Conservation (phyloP, 1,140 invertebrate species). For the Neodiprion lecontei region DNA sequence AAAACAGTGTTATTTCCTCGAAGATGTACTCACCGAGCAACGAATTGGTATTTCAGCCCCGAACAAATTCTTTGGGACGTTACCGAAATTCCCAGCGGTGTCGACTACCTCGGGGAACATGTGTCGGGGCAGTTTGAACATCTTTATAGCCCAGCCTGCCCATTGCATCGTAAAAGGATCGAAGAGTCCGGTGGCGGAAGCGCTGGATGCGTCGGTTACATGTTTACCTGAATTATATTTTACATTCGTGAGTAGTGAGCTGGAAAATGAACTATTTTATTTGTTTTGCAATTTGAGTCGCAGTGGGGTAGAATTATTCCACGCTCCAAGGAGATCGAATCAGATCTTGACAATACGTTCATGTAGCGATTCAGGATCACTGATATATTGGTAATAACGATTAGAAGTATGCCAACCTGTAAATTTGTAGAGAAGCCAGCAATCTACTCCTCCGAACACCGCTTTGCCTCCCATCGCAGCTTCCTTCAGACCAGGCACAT, state of each 20-base stretch:
- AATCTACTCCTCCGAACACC: constrained; percentile 91
- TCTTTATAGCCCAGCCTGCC: constrained; percentile 73
- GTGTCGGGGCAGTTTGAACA: constrained; percentile 74
- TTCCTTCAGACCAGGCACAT: constrained; percentile 71
- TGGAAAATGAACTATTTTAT: no score
- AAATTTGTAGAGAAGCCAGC: constrained; percentile 89
- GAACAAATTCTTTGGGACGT: constrained; percentile 70
- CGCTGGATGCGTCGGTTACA: constrained; percentile 87
- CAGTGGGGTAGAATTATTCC: no score
- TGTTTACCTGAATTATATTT: constrained; percentile 58
- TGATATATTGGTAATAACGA: background rate
- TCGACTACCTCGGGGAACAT: constrained; percentile 85
- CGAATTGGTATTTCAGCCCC: constrained; percentile 79
- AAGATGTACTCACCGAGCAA: constrained; percentile 70
- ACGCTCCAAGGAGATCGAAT: no score
- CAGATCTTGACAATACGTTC: no score
- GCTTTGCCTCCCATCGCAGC: constrained; percentile 69
- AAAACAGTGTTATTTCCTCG: no score
- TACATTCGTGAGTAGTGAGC: no score
- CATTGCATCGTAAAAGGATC: constrained; percentile 90
- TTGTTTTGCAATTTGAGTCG: no score
- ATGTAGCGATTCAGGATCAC: no score
- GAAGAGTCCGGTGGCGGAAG: constrained; percentile 89
- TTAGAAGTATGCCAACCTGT: constrained; percentile 53
- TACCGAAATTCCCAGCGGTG: constrained; percentile 77